phyloP scores from a whole-genome alignment of 1,140 invertebrate species.

The Drosophila rhopaloa region DNA sequence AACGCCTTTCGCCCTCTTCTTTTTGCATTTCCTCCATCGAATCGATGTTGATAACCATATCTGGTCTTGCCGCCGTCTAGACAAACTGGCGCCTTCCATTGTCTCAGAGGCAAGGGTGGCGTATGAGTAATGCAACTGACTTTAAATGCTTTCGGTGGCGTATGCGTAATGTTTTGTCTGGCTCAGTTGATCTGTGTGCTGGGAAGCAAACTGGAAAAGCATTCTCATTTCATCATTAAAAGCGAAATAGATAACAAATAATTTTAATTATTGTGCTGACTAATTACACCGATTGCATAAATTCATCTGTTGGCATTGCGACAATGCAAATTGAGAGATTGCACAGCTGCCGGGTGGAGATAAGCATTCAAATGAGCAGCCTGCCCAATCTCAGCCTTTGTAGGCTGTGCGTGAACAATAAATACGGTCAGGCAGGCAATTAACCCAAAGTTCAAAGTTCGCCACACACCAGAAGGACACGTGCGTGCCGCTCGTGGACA shows the following conservation, averaged over 20 bases:
- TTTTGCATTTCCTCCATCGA: neutral
- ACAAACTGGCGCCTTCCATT: constrained; percentile 63
- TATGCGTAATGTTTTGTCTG: constrained; percentile 60
- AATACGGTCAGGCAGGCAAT: constrained; percentile 58
- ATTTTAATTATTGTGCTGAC: constrained; percentile 6
- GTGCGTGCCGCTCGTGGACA: constrained; percentile 27
- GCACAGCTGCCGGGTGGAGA: constrained; percentile 4
- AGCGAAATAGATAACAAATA: too few relatives aligned
- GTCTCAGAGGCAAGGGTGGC: constrained; percentile 12
- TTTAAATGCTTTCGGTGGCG: constrained; percentile 13
- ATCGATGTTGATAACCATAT: neutral
- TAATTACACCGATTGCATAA: neutral
- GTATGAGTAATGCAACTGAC: constrained; percentile 65
- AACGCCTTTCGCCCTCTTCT: neutral
- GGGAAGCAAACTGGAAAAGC: too few relatives aligned
- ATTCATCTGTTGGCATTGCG: neutral
- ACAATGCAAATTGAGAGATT: neutral
- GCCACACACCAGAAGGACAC: constrained; percentile 26
- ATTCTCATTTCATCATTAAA: too few relatives aligned
- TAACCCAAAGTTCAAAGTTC: constrained; percentile 83
- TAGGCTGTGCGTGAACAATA: constrained; percentile 32
- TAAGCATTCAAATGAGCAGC: constrained; percentile 2
- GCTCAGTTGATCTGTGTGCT: neutral
- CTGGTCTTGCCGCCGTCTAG: constrained; percentile 64
- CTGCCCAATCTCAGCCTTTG: neutral